Percentiles rank a stretch among this genome's conserved stretches.
These are phyloP conservation scores for Aethina tumida DNA, from an alignment of 1,140 invertebrate species.

Conservation along the genomic window DNA sequence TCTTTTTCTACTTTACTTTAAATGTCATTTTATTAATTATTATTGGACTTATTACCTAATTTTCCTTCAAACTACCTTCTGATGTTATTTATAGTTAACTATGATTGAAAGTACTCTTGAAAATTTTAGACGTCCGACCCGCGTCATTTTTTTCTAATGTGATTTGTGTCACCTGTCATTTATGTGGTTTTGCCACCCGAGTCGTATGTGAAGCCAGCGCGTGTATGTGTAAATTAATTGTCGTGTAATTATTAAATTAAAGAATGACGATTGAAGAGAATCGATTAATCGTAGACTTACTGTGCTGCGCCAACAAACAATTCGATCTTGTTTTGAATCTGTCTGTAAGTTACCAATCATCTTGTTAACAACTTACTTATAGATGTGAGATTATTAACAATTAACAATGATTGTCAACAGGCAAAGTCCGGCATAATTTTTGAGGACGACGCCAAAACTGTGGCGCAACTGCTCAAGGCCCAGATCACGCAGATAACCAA, in stretches of 20 bases:
- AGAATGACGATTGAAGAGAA: too few relatives aligned
- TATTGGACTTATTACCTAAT: too few relatives aligned
- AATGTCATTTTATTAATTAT: not conserved
- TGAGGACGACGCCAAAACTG: conserved; percentile 82
- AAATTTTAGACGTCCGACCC: too few relatives aligned
- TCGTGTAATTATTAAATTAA: too few relatives aligned
- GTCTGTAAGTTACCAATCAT: not conserved
- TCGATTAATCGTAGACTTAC: conserved; percentile 2
- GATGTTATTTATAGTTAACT: too few relatives aligned
- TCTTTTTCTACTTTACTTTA: not conserved
- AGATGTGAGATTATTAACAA: not conserved
- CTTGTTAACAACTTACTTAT: not conserved
- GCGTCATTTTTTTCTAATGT: too few relatives aligned
- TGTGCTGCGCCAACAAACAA: conserved; percentile 2
- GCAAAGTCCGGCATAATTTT: conserved; percentile 80
- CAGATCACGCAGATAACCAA: conserved; percentile 58
- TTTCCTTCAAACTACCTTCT: not conserved
- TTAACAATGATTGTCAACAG: conserved; percentile 31
- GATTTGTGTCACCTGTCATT: too few relatives aligned
- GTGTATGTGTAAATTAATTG: too few relatives aligned
- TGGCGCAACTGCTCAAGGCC: conserved; percentile 78
- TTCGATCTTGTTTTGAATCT: conserved; percentile 2
- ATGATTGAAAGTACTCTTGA: too few relatives aligned
- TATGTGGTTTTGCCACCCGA: too few relatives aligned
- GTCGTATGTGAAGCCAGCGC: too few relatives aligned